These are phyloP conservation scores for Magallana nippona DNA, from an alignment of 2,888 invertebrate genomes.

Conservation along the genomic window DNA sequence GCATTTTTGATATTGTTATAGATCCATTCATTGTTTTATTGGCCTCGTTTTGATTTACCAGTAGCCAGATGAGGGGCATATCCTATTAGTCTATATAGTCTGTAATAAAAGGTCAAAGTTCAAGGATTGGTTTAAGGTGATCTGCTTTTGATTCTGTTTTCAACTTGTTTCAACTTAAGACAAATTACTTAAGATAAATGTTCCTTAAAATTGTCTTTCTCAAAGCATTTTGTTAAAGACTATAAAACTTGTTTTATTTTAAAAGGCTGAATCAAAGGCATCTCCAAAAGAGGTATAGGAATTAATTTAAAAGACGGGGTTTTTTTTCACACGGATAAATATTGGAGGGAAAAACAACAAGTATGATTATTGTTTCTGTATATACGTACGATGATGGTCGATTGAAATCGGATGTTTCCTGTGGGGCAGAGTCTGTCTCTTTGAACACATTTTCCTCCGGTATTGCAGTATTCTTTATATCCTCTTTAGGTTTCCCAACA, in stretches of 20 bases:
- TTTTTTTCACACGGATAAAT: background rate
- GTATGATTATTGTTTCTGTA: no score
- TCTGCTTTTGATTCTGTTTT: no score
- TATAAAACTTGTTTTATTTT: no score
- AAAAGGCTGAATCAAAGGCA: no score
- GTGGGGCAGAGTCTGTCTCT: background rate
- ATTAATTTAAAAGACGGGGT: no score
- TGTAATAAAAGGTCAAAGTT: background rate
- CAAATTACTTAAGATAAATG: no score
- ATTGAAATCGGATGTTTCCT: background rate
- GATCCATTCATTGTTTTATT: background rate
- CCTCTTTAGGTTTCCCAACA: constrained; percentile 6
- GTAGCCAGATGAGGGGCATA: constrained; percentile 18
- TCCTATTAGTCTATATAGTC: constrained; percentile 12
- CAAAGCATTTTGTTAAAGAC: no score
- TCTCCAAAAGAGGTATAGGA: no score
- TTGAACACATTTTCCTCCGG: constrained; percentile 23
- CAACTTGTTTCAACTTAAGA: no score
- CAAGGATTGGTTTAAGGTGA: background rate
- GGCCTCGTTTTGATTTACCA: background rate
- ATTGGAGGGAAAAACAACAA: background rate
- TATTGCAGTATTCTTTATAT: constrained; percentile 1
- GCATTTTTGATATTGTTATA: background rate
- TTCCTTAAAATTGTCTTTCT: no score
- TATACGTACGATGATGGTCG: constrained; percentile 15